Evolutionary conservation across 2,888 invertebrate species (phyloP), one percentile per base, ranked within the genome.

Genomic region (Xestobium rufovillosum): DNA sequence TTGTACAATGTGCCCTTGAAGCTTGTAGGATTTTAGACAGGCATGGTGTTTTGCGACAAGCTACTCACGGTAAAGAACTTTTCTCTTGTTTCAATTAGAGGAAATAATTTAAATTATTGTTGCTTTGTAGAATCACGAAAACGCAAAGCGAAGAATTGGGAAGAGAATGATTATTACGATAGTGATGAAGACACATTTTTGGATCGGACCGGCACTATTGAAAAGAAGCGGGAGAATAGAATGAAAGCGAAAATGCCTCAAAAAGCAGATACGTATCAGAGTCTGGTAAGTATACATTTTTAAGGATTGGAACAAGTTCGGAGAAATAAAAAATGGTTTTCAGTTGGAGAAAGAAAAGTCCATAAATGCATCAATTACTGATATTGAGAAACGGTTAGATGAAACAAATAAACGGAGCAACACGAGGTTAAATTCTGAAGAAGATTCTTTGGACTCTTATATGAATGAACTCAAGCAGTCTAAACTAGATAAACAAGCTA

Each of bases 141-240:
- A 39, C 73, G 83, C 1, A 89, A 86, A 60, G 66, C 72, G 6
- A 80, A 80, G 48, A 79, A 84, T 50, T 85, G 86, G 77, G 77
- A 80, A 53, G 87, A 86, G 2, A 87, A 95, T 55, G 96, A 94
- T 63, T 92, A 75, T 60, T 92, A 91, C 61, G 88, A 89, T 50
- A 89, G 89, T 1, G 95, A 98, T 55, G 97, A 98, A 42, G 97
- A 98, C 63, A 85, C 84, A 13, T 98, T 87, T 69, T 73, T 92
- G 35, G 98, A 98, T 62, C 72, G 97, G 43, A 98, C 98, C 1
- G 97, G 96, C 1, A 78, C 82, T 37, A 78, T 97, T 13, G 94
- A 95, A 62, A 76, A 77, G 50, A 95, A 94, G 60, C 73, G 96
- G 4, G 73, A 78, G 50, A 74, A 77, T 39, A 71, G 94, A 36